Percentiles rank a stretch among this genome's conserved stretches.
Evolutionary conservation across 2,113 vertebrate genomes (phyloP).

Genomic region (Brachirus orientalis): DNA sequence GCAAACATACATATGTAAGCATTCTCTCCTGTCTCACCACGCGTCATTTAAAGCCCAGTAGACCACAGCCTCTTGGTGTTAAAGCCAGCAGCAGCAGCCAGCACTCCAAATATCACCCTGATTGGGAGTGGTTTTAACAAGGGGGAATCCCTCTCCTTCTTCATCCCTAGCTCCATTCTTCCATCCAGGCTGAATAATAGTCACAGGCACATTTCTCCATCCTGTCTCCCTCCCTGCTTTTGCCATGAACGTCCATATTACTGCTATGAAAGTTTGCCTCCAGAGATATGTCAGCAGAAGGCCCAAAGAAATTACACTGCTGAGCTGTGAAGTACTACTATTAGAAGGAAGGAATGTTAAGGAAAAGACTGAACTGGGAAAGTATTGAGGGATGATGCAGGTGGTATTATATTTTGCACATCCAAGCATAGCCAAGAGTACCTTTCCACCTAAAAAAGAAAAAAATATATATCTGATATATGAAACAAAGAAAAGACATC

Average conservation of each 20-base stretch:
- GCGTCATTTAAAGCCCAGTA: conserved; percentile 64
- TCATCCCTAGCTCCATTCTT: conserved; percentile 42
- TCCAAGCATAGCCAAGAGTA: neutral
- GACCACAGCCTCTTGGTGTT: conserved; percentile 62
- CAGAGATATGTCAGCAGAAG: conserved; percentile 31
- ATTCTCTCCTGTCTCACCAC: conserved; percentile 48
- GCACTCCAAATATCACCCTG: conserved; percentile 61
- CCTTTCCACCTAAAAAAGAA: neutral
- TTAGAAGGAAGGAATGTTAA: conserved; percentile 8
- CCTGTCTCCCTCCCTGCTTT: conserved; percentile 11
- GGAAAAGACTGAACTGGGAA: conserved; percentile 1
- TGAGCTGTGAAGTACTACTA: conserved; percentile 35
- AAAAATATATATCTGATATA: neutral
- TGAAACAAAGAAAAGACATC: neutral
- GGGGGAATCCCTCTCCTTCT: conserved; percentile 60
- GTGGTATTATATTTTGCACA: neutral
- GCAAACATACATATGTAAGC: conserved; percentile 23
- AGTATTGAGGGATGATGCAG: conserved; percentile 7
- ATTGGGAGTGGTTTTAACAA: conserved; percentile 68
- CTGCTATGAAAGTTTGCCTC: conserved; percentile 13
- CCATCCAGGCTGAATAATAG: conserved; percentile 40
- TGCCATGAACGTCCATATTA: conserved; percentile 24
- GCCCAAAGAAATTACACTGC: conserved; percentile 35
- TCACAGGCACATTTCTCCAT: conserved; percentile 43
- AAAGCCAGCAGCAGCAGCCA: conserved; percentile 64